Percentiles rank a stretch among this genome's conserved stretches.
phyloP scores from a whole-genome alignment of 2,797 vertebrate species.

The Natrix natrix region DNA sequence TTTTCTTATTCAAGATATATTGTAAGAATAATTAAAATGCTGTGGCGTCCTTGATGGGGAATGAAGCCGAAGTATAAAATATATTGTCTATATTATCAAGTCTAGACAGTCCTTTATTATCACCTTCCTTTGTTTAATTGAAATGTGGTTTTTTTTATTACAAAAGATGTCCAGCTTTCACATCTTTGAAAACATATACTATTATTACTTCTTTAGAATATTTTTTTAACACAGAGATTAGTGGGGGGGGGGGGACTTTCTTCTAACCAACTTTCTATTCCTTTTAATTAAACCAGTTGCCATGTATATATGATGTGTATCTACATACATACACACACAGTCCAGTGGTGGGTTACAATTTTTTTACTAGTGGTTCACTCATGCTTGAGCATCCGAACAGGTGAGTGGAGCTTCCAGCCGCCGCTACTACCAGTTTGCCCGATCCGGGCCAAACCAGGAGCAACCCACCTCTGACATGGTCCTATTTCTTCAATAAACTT shows the following conservation, averaged over 20 bases:
- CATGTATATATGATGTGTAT: background rate
- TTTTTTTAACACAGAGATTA: background rate
- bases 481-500: background rate
- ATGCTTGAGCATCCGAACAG: too few relatives aligned
- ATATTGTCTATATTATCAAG: background rate
- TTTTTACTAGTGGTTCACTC: too few relatives aligned
- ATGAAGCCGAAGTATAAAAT: background rate
- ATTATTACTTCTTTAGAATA: background rate
- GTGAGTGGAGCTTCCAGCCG: too few relatives aligned
- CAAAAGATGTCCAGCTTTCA: background rate
- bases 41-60: background rate
- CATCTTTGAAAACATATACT: background rate
- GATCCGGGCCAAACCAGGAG: too few relatives aligned
- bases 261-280: background rate
- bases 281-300: background rate
- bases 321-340: background rate
- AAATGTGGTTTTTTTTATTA: background rate
- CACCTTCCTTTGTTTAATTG: background rate
- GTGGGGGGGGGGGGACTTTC: background rate
- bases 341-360: too few relatives aligned
- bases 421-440: too few relatives aligned
- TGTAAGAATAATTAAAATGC: background rate
- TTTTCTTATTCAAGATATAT: background rate
- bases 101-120: background rate
- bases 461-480: background rate